Evolutionary conservation across 1,140 invertebrate species (phyloP).

Genomic region (Riptortus pedestris): DNA sequence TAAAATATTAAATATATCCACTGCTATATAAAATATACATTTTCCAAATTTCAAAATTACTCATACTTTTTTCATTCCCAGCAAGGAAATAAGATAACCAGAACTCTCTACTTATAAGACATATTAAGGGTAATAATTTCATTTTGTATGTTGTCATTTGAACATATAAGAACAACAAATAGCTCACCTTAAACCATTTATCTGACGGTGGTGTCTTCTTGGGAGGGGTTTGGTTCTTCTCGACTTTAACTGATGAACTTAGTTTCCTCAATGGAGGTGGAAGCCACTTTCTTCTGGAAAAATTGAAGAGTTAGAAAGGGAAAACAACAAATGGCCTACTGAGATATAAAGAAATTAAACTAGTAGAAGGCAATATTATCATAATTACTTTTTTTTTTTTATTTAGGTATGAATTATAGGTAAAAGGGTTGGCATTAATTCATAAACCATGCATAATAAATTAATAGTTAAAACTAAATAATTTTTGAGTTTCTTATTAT

Average conservation of each 20-base stretch:
- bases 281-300: constrained; percentile 75
- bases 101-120: neutral
- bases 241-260: constrained; percentile 77
- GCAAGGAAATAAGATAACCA: neutral
- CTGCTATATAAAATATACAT: neutral
- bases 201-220: constrained; percentile 65
- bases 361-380: too few species aligned
- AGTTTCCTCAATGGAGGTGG: constrained; percentile 78
- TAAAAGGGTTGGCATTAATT: too few species aligned
- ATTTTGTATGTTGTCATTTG: neutral
- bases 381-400: too few species aligned
- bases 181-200: constrained; percentile 45
- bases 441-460: too few species aligned
- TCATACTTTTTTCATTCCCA: neutral
- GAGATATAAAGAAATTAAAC: too few species aligned
- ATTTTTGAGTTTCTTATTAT: too few species aligned
- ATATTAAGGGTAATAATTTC: neutral
- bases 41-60: neutral
- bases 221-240: constrained; percentile 49
- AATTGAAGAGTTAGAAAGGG: too few species aligned
- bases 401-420: too few species aligned
- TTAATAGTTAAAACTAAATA: too few species aligned
- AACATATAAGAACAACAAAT: neutral
- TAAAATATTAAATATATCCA: neutral
- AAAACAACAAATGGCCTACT: too few species aligned